Evolutionary conservation across 2,113 vertebrate genomes (phyloP).

Genomic region (Halichoeres trimaculatus): DNA sequence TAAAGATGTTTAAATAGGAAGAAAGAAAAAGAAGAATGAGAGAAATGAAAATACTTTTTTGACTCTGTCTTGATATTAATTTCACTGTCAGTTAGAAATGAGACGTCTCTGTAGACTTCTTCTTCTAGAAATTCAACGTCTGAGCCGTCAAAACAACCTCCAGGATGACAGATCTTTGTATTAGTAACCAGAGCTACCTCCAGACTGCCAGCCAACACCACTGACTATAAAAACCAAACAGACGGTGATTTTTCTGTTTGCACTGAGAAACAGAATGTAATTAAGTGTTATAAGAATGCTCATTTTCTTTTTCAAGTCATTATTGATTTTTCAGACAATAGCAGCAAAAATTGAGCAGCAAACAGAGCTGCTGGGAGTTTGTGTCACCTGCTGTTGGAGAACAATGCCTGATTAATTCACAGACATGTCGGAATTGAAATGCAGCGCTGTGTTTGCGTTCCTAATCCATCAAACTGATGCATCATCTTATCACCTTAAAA

Average conservation of each 20-base stretch:
- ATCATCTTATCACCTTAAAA: constrained; percentile 12
- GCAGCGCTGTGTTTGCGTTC: background rate
- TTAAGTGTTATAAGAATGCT: background rate
- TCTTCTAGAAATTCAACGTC: no score
- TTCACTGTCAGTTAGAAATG: no score
- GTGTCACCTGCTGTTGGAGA: background rate
- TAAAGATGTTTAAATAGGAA: no score
- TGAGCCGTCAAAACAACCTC: no score
- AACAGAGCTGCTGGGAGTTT: background rate
- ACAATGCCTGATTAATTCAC: background rate
- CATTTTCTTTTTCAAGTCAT: background rate
- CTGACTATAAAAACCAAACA: background rate
- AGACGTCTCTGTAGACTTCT: no score
- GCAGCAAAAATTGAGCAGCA: background rate
- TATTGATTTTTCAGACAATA: background rate
- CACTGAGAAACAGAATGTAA: background rate
- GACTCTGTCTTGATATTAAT: no score
- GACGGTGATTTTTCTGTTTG: background rate
- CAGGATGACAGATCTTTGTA: no score
- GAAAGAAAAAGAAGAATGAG: no score
- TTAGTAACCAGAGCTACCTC: no score
- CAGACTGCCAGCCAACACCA: no score
- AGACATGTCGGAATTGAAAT: background rate
- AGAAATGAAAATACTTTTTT: no score
- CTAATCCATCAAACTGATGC: constrained; percentile 11